phyloP scores from a whole-genome alignment of 2,113 vertebrate genomes.

The Accipiter cooperii region DNA sequence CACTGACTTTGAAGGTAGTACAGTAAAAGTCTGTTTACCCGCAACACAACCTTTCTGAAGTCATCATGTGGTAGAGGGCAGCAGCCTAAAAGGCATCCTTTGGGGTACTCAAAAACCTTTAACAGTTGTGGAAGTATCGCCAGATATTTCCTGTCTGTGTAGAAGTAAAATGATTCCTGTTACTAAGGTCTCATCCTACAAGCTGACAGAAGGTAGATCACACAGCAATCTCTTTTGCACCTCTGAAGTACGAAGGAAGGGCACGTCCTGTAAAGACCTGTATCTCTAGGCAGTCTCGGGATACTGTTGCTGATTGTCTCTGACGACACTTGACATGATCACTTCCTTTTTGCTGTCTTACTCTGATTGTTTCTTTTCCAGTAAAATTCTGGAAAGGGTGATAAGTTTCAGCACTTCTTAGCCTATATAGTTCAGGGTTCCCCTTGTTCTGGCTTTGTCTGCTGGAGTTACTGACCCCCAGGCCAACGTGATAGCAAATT shows the following conservation, averaged over 20 bases:
- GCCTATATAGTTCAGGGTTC: neutral
- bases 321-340: neutral
- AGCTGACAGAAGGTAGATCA: neutral
- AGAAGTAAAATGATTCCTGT: neutral
- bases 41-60: neutral
- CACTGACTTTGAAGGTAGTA: neutral
- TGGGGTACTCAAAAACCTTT: neutral
- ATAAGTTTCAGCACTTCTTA: neutral
- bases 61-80: neutral
- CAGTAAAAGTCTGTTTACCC: neutral
- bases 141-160: neutral
- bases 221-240: neutral
- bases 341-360: neutral
- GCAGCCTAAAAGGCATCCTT: neutral
- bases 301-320: neutral
- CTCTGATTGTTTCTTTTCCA: neutral
- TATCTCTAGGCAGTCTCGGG: neutral
- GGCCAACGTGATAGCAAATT: accelerated
- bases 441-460: neutral
- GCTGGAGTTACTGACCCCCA: neutral
- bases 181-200: neutral
- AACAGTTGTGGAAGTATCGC: neutral
- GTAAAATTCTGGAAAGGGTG: neutral
- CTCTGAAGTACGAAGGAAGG: neutral
- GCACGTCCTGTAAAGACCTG: neutral